A percentile compares a stretch with the other conserved stretches of the same genome.
phyloP scores from a whole-genome alignment of 2,113 vertebrate genomes.

The Eidolon helvum region DNA sequence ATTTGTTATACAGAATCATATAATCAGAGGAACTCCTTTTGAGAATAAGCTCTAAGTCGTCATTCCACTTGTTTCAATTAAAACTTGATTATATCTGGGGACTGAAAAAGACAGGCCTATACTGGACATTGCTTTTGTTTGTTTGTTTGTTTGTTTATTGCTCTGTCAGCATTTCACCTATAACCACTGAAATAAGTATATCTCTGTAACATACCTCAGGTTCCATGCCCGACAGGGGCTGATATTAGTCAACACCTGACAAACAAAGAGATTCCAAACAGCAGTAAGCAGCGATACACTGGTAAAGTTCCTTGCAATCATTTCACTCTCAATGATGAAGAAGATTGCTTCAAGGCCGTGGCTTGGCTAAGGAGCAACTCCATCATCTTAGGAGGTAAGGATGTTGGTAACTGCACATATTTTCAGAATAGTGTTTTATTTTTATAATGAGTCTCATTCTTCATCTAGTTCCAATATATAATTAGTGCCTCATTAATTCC shows the following conservation, averaged over 20 bases:
- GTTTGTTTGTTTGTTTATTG: neutral
- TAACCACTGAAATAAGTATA: neutral
- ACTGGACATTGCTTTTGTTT: neutral
- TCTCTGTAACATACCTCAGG: slow-evolving; percentile 68
- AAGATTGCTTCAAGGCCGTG: slow-evolving; percentile 81
- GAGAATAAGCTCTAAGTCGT: neutral
- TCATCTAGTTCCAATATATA: slow-evolving; percentile 89
- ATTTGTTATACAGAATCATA: neutral
- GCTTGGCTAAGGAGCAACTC: slow-evolving; percentile 83
- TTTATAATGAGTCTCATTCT: slow-evolving; percentile 89
- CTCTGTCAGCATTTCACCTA: neutral
- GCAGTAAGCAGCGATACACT: slow-evolving; percentile 60
- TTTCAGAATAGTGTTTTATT: slow-evolving; percentile 76
- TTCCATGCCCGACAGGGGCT: slow-evolving; percentile 79
- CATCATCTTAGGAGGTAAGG: slow-evolving; percentile 83
- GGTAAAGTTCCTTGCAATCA: slow-evolving; percentile 88
- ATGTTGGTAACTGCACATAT: slow-evolving; percentile 62
- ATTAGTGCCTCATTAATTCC: slow-evolving; percentile 95
- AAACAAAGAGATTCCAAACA: slow-evolving; percentile 67
- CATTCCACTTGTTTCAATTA: neutral
- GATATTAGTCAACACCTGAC: slow-evolving; percentile 74
- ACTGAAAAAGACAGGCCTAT: neutral
- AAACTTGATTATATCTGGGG: neutral
- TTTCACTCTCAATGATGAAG: slow-evolving; percentile 87
- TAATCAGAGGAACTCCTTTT: neutral